phyloP scores from a whole-genome alignment of 2,797 vertebrate species.

The Hyperoplus lanceolatus region DNA sequence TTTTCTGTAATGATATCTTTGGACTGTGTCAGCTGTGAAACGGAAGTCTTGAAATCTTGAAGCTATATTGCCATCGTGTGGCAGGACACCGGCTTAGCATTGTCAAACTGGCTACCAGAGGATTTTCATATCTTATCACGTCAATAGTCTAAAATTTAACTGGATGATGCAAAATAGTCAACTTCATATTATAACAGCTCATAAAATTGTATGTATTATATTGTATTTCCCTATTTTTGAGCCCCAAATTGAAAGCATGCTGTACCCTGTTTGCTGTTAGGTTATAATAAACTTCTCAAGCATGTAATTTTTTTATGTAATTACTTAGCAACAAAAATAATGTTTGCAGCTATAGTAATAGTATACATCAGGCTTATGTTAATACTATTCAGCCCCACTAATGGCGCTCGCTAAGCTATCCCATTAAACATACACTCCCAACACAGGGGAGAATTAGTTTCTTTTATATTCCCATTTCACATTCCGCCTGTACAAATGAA shows the following conservation, averaged over 20 bases:
- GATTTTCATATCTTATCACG: not conserved
- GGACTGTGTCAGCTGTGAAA: constrained; percentile 1
- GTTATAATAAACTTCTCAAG: constrained; percentile 23
- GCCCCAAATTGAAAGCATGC: not conserved
- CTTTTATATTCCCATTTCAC: constrained; percentile 67
- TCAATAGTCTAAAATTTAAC: too few relatives aligned
- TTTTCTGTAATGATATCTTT: not conserved
- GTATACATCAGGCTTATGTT: constrained; percentile 61
- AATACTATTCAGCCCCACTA: constrained; percentile 66
- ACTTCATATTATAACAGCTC: not conserved
- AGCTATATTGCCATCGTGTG: constrained; percentile 76
- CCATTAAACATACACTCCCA: constrained; percentile 67
- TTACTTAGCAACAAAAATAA: constrained; percentile 36
- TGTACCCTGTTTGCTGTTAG: constrained; percentile 24
- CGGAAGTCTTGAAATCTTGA: constrained; percentile 14
- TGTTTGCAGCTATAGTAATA: constrained; percentile 37
- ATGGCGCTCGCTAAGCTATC: constrained; percentile 62
- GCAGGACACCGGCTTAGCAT: constrained; percentile 28
- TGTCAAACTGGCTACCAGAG: not conserved
- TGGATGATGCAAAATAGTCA: not conserved
- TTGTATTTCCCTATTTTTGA: not conserved
- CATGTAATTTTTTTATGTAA: constrained; percentile 50
- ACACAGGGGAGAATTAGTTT: constrained; percentile 53
- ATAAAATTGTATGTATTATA: not conserved
- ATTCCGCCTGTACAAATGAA: constrained; percentile 73